Evolutionary conservation across 2,797 vertebrate genomes (phyloP), one percentile per base, ranked within the genome.

Genomic region (Arctocebus calabarensis): DNA sequence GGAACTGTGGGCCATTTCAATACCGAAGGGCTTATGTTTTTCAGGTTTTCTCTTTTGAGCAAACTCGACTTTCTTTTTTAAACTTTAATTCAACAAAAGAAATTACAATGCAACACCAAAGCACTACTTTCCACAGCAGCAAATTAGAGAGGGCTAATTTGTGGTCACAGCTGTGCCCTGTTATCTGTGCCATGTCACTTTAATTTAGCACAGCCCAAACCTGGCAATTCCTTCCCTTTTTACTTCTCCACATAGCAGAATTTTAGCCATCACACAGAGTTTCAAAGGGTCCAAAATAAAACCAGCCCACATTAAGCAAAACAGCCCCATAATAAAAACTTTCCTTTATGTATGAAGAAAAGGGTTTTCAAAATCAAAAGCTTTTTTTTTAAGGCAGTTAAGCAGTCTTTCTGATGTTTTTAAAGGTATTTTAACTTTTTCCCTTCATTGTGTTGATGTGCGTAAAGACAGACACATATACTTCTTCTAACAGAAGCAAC

Each of bases 101-200:
- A 97, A 97, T 96, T 96, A 96, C 96, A 98, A 95, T 84, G 96
- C 91, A 97, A 92, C 71, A 81, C 61, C 70, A 95, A 95, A 96
- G 86, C 70, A 45, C 71, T 82, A 83, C 61, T 97, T 97, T 97
- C 94, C 90, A 45, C 84, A 96, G 94, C 78, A 97, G 94, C 97
- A 97, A 98, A 98, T 98, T 97, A 97, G 95, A 98, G 96, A 95
- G 81, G 85, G 27, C 97, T 97, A 94, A 98, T 98, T 97, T 97
- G 97, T 93, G 97, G 98, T 95, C 94, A 84, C 62, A 84, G 95
- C 90, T 97, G 37, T 75, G 97, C 97, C 84, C 98, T 97, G 94
- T 97, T 97, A 98, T 98, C 98, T 97, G 57, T 86, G 93, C 87
- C 94, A 84, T 96, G 94, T 97, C 94, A 37, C 75, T 98, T 97